phyloP scores from a whole-genome alignment of 2,113 vertebrate species.

The Uria aalge region DNA sequence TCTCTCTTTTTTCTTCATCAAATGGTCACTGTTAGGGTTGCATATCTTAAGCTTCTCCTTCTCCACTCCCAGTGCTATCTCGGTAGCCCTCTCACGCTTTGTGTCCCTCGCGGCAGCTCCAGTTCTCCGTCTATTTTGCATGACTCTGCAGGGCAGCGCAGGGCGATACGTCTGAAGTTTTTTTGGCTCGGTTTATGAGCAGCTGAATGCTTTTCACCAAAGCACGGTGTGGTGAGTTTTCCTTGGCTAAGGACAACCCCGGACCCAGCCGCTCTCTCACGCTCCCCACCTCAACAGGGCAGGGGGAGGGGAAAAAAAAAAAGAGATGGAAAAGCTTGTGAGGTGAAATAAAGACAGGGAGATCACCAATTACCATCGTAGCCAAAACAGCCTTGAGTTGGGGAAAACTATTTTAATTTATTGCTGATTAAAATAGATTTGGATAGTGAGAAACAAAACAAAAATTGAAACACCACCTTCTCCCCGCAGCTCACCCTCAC shows the following conservation, averaged over 20 bases:
- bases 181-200: slow-evolving; percentile 32
- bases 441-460: not conserved
- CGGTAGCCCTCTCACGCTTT: not conserved
- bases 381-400: not conserved
- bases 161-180: not conserved
- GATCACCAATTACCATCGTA: accelerated
- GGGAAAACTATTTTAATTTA: not conserved
- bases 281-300: not conserved
- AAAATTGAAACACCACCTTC: not conserved
- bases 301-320: not conserved
- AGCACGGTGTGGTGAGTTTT: not conserved
- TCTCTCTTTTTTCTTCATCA: not conserved
- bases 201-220: slow-evolving; percentile 27
- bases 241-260: not conserved
- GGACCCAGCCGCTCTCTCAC: not conserved
- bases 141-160: slow-evolving; percentile 5
- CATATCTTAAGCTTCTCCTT: not conserved
- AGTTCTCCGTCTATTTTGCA: not conserved
- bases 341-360: not conserved
- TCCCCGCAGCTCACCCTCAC: accelerated
- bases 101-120: not conserved
- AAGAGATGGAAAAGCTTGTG: not conserved
- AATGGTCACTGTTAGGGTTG: slow-evolving; percentile 38
- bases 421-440: not conserved
- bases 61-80: not conserved